Base-by-base conservation (phyloP, 2,888 invertebrate genomes). In the Apoderus coryli region DNA sequence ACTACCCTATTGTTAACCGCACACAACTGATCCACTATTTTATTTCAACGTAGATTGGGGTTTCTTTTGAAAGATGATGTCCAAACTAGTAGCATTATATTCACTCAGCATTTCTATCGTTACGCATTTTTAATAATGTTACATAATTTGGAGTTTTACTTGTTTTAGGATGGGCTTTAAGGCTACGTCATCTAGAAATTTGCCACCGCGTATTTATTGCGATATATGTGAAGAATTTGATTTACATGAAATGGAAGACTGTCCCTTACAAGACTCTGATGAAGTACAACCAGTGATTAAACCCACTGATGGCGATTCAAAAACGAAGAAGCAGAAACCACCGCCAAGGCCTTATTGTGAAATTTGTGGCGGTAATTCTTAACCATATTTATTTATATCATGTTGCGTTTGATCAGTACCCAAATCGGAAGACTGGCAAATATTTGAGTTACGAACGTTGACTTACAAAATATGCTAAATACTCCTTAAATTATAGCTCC, bases 161-260 rank as follows among this genome's bases (percentile, higher is more conserved):
- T 16, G 15, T 38, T 44, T 26, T 37, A 54, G 54, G 26, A 38
- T 54, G 31, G 50, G 52, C 12, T 40, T 44, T 26, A 44, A 39
- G 12, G 4, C 38, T 5, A n/a, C n/a, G n/a, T n/a, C n/a, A n/a
- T n/a, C n/a, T n/a, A n/a, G n/a, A n/a, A n/a, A n/a, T n/a, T n/a
- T 38, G 10, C 72, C 86, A 3, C 86, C 86, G 23, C 76, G 95
- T 13, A 60, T 82, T 50, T 95, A 88, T 66, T 96, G 95, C 67
- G 95, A 96, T 67, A 95, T 93, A 48, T 96, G 95, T 59, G 95
- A 95, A 63, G 71, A 76, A 55, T 96, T 95, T 63, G 95, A 96
- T 63, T 65, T 77, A 33, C 96, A 96, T 56, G 93, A 96, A 57
- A 96, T 95, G 0, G 95, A 95, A 57, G 95, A 96, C 53, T 96